Base-by-base conservation (phyloP, 2,113 vertebrate species). In the Dromiciops gliroides region DNA sequence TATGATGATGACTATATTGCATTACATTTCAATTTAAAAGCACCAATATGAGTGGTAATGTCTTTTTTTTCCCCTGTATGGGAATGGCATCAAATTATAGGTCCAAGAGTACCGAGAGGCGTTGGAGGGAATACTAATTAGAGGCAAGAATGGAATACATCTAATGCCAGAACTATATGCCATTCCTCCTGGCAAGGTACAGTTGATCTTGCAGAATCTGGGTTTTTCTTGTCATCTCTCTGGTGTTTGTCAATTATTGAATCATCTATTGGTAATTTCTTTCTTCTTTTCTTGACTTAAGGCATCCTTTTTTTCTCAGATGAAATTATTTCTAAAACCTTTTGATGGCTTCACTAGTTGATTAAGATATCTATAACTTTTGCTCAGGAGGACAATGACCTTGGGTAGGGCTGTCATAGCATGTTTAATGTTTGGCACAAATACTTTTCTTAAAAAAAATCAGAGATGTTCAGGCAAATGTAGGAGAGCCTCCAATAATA, bases 101-200 rank as follows among this genome's bases (percentile, higher is more conserved):
- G 99, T 99, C 48, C 99, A 99, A 97, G 99, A 99, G 97, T 99
- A 99, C 95, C 98, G 98, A 51, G 99, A 99, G 92, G 99, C 99
- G 44, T 98, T 99, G 97, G 99, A 99, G 92, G 99, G 99, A 60
- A 97, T 99, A 98, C 98, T 99, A 95, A 99, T 99, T 97, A 97
- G 99, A 98, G 99, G 99, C 96, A 99, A 99, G 97, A 99, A 99
- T 0, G 99, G 99, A 94, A 99, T 99, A 97, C 99, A 99, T 92
- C 98, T 99, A 91, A 94, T 99, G 97, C 99, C 99, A n/a, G 99
- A 99, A 95, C 98, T 99, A 53, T 99, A 99, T 0, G 98, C 99
- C 93, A 99, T 99, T 52, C 99, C 99, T 7, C 96, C 96, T 95
- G 98, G 99, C 94, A 99, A 99, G 99, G 99, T 99, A 98, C 48